Base-by-base conservation (phyloP, 2,888 invertebrate species). In the Metacarcinus magister region DNA sequence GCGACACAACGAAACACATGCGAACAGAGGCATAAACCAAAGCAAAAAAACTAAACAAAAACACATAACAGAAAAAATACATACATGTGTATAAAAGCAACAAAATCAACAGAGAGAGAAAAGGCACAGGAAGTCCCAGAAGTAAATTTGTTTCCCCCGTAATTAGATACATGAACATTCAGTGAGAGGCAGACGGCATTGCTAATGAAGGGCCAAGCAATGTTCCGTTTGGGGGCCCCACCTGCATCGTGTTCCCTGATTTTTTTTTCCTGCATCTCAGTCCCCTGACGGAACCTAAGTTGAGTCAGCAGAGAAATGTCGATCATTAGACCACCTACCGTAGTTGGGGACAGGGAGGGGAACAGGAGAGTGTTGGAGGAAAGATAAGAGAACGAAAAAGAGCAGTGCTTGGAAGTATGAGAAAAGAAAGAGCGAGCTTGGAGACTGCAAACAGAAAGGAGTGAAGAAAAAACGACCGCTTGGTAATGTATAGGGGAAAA, bases 231-330 rank as follows among this genome's bases (percentile, higher is more conserved):
- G 5, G 19, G n/a, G 19, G 54, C 67, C n/a, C 67, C 67, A 2
- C 67, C 67, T 5, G 67, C n/a, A 67, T 67, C 67, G 67, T 67
- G 67, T 67, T 67, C n/a, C n/a, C n/a, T 5, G 54, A 67, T 1
- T n/a, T 19, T 5, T 19, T 67, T 67, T 67, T n/a, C 67, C 67
- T 67, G n/a, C 67, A n/a, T 67, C 67, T 67, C 19, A 23, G 19
- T 5, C 67, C 67, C 67, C 67, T n/a, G 16, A 54, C 10, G 54
- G 16, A 54, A 54, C 67, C 67, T 67, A 23, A 23, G 67, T 67
- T n/a, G 67, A 67, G 67, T 67, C 67, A 67, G 67, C 67, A 67
- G 67, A 67, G n/a, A 67, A 67, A 19, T n/a, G 54, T 67, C 67
- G 67, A 67, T 5, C n/a, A 67, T 23, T 67, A 67, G n/a, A 13